Evolutionary conservation across 2,113 vertebrate species (phyloP).

Genomic region (Chascanopsetta lugubris): DNA sequence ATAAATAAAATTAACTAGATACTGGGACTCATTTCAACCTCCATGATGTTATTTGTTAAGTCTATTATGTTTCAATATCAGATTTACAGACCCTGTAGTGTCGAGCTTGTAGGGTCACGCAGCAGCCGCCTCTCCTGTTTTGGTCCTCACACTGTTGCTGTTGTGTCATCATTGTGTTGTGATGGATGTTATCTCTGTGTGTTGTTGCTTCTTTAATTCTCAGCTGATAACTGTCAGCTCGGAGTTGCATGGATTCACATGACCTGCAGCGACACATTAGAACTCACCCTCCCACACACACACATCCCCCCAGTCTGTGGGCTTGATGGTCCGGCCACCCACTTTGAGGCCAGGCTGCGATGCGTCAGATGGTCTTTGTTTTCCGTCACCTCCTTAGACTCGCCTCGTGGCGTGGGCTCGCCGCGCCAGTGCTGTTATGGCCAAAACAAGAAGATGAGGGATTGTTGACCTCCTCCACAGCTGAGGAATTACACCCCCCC

Average conservation of each 20-base stretch:
- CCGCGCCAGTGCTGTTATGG: conserved; percentile 28
- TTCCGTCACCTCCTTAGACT: conserved; percentile 50
- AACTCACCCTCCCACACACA: neutral
- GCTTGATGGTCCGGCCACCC: conserved; percentile 55
- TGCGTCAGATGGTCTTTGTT: conserved; percentile 60
- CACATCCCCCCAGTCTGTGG: conserved; percentile 3
- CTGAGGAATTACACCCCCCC: too few relatives aligned
- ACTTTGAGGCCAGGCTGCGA: conserved; percentile 48
- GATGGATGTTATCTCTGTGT: conserved; percentile 21
- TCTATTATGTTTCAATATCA: too few relatives aligned
- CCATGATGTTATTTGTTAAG: too few relatives aligned
- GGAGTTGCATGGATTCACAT: too few relatives aligned
- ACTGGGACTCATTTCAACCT: too few relatives aligned
- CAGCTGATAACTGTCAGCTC: too few relatives aligned
- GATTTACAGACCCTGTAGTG: too few relatives aligned
- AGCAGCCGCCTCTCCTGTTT: neutral
- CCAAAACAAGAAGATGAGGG: conserved; percentile 49
- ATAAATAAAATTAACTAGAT: too few relatives aligned
- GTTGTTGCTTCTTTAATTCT: conserved; percentile 18
- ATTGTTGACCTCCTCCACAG: conserved; percentile 41
- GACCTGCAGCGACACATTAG: too few relatives aligned
- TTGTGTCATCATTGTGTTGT: neutral
- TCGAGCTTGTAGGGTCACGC: neutral
- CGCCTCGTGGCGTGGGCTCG: conserved; percentile 9
- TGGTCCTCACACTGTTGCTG: neutral